phyloP scores from a whole-genome alignment of 2,113 vertebrate genomes.

The Bos indicus region DNA sequence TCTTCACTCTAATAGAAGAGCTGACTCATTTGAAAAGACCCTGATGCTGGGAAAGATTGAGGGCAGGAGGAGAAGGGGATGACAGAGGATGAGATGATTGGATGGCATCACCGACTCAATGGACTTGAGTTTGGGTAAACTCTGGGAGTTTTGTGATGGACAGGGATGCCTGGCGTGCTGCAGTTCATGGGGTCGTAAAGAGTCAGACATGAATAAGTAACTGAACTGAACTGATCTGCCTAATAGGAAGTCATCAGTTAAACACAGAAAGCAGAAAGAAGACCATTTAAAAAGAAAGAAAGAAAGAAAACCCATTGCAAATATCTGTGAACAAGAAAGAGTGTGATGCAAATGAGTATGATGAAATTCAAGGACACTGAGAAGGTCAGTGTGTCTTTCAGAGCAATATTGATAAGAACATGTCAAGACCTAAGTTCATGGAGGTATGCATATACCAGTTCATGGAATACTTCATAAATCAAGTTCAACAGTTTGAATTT shows the following conservation, averaged over 20 bases:
- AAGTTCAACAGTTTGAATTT: neutral
- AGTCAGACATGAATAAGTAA: neutral
- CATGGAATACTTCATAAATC: neutral
- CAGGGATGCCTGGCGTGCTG: accelerated
- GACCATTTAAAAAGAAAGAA: neutral
- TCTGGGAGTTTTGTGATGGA: neutral
- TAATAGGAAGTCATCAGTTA: neutral
- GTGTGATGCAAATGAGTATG: neutral
- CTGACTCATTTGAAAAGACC: neutral
- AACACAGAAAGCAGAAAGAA: neutral
- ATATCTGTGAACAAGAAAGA: neutral
- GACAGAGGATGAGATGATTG: neutral
- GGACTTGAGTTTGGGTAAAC: neutral
- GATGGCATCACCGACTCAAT: neutral
- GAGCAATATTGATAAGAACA: neutral
- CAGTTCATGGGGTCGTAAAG: accelerated
- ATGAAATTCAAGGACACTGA: neutral
- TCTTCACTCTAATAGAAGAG: neutral
- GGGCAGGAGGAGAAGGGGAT: neutral
- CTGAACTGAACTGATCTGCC: neutral
- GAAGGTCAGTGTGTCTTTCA: neutral
- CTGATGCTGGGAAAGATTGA: neutral
- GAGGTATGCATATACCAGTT: neutral
- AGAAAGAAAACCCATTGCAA: neutral
- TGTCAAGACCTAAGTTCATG: neutral